phyloP scores from a whole-genome alignment of 1,140 invertebrate species.

The Pentalonia nigronervosa region DNA sequence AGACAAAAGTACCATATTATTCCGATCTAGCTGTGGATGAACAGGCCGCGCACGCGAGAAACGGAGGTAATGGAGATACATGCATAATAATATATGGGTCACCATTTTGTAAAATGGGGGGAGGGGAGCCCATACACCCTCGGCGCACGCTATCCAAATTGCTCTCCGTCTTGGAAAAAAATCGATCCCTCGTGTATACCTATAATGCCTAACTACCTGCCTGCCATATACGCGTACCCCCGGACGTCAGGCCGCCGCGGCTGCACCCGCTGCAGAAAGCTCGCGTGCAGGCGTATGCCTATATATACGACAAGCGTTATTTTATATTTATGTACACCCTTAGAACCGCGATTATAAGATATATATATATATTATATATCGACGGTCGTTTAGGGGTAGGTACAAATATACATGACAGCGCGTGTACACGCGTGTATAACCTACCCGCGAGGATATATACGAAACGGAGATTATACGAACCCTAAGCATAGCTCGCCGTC shows the following conservation, averaged over 20 bases:
- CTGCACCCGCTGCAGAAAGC: not conserved
- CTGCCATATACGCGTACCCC: not conserved
- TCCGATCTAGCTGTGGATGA: not conserved
- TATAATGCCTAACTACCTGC: not conserved
- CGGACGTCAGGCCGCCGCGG: not conserved
- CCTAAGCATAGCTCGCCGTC: too few species aligned
- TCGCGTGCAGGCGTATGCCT: not conserved
- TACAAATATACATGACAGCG: not conserved
- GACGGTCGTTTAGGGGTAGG: not conserved
- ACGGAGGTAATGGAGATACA: not conserved
- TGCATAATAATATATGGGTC: conserved; percentile 14
- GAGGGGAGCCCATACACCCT: not conserved
- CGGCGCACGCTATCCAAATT: conserved; percentile 21
- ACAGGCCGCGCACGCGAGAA: not conserved
- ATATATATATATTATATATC: not conserved
- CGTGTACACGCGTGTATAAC: not conserved
- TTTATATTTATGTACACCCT: not conserved
- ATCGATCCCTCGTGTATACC: not conserved
- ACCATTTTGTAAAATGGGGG: not conserved
- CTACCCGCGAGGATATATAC: not conserved
- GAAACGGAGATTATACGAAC: not conserved
- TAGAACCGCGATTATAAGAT: not conserved
- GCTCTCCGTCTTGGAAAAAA: conserved; percentile 30
- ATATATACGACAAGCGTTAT: not conserved
- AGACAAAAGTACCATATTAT: conserved; percentile 12